Conservation (phyloP, 2,888 invertebrate species). For the Uropetala carovei region DNA sequence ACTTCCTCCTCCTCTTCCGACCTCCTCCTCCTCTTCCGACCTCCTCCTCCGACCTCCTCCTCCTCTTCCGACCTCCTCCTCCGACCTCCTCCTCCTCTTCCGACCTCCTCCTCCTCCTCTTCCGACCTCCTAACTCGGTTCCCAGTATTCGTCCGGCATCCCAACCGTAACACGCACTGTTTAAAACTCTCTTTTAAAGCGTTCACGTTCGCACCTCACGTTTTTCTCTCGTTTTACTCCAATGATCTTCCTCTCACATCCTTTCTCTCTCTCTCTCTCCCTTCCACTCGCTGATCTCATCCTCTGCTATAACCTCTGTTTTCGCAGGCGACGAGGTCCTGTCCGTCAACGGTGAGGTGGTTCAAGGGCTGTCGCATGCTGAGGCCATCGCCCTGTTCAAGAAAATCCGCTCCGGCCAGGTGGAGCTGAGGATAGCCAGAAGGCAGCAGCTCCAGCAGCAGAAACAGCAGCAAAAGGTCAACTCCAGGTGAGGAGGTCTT, state of each 20-base stretch:
- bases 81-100: neutral
- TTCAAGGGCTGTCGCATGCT: slow-evolving; percentile 87
- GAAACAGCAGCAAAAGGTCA: neutral
- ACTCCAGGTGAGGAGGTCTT: neutral
- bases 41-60: neutral
- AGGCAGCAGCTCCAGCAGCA: neutral
- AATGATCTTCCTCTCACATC: neutral
- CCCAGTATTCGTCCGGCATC: neutral
- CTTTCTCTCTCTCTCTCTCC: neutral
- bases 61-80: neutral
- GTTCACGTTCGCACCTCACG: slow-evolving; percentile 29
- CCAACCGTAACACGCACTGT: neutral
- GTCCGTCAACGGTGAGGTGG: slow-evolving; percentile 87
- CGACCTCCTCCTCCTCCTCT: neutral
- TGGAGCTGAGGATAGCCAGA: slow-evolving; percentile 77
- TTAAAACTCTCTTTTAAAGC: neutral
- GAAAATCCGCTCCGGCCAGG: slow-evolving; percentile 85
- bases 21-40: neutral
- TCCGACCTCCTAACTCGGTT: neutral
- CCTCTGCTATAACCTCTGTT: neutral
- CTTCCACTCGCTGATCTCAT: neutral
- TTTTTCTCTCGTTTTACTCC: neutral
- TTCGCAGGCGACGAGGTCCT: slow-evolving; percentile 87
- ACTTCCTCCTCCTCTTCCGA: no score
- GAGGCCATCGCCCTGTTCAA: slow-evolving; percentile 89